Conservation (phyloP, 2,888 invertebrate genomes). For the Andrena hattorfiana region DNA sequence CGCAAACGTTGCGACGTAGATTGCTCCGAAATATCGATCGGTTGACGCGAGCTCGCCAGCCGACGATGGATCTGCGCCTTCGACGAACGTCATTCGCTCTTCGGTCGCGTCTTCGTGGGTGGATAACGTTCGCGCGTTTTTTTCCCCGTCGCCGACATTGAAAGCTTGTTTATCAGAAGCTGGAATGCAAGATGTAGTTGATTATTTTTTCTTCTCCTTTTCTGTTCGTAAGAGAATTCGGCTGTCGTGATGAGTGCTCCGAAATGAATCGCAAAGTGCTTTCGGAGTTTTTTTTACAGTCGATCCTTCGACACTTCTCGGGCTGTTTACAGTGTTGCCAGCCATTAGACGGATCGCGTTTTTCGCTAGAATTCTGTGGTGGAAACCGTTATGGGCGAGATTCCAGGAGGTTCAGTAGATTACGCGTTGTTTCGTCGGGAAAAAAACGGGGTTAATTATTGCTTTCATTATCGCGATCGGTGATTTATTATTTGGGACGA, state of each 20-base stretch:
- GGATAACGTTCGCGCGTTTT: not conserved
- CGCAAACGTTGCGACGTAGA: constrained; percentile 1
- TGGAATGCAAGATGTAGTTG: too few relatives aligned
- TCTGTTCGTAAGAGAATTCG: too few relatives aligned
- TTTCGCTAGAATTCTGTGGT: not conserved
- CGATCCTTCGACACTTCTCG: too few relatives aligned
- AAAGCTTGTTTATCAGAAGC: not conserved
- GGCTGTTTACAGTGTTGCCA: not conserved
- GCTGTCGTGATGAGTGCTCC: too few relatives aligned
- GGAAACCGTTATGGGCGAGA: not conserved
- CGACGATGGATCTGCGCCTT: constrained; percentile 14
- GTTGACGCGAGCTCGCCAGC: not conserved
- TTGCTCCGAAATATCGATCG: constrained; percentile 34
- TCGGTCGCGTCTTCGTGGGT: not conserved
- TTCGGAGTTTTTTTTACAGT: too few relatives aligned
- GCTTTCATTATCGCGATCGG: constrained; percentile 46
- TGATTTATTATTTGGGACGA: constrained; percentile 57
- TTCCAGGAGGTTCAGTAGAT: not conserved
- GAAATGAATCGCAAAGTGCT: too few relatives aligned
- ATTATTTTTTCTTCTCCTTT: too few relatives aligned
- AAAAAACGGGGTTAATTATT: constrained; percentile 50
- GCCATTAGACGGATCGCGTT: not conserved
- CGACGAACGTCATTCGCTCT: not conserved
- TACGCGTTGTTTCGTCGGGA: not conserved
- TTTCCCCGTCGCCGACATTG: not conserved